phyloP scores from a whole-genome alignment of 1,140 invertebrate species.

The Hetaerina americana region DNA sequence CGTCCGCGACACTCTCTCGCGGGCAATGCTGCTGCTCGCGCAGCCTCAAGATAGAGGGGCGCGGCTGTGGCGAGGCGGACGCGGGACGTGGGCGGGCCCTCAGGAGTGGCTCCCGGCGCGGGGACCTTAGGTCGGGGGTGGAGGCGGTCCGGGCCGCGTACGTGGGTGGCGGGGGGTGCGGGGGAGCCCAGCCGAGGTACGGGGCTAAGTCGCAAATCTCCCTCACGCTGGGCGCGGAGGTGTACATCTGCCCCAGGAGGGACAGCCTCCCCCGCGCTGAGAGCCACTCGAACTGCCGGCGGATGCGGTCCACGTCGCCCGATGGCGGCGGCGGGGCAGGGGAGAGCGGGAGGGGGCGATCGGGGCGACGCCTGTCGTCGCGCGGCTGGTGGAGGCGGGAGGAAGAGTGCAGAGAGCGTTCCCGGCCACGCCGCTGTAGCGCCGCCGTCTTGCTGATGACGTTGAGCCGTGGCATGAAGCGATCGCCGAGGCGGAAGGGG shows the following conservation, averaged over 20 bases:
- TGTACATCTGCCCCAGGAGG: conserved; percentile 63
- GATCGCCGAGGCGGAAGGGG: conserved; percentile 48
- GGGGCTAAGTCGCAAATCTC: conserved; percentile 62
- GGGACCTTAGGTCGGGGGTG: conserved; percentile 23
- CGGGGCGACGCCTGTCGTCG: neutral
- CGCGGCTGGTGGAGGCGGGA: too few relatives aligned
- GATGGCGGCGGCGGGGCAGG: conserved; percentile 30
- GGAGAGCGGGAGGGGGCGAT: conserved; percentile 6
- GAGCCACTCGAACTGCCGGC: conserved; percentile 47
- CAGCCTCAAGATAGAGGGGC: conserved; percentile 44
- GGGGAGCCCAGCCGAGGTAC: conserved; percentile 45
- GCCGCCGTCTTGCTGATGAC: conserved; percentile 71
- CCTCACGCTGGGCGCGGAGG: conserved; percentile 61
- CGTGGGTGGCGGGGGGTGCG: conserved; percentile 13
- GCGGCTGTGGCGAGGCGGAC: neutral
- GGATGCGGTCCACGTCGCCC: conserved; percentile 52
- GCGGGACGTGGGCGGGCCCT: neutral
- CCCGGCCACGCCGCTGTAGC: conserved; percentile 34
- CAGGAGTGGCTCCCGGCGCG: neutral
- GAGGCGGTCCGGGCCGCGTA: conserved; percentile 16
- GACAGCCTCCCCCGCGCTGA: conserved; percentile 38
- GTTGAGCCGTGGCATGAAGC: conserved; percentile 75
- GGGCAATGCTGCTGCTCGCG: conserved; percentile 17
- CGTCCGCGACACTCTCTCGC: too few relatives aligned
- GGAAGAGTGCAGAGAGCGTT: neutral